These are phyloP conservation scores for Vicugna pacos DNA, from an alignment of 2,113 vertebrate genomes.

Conservation along the genomic window DNA sequence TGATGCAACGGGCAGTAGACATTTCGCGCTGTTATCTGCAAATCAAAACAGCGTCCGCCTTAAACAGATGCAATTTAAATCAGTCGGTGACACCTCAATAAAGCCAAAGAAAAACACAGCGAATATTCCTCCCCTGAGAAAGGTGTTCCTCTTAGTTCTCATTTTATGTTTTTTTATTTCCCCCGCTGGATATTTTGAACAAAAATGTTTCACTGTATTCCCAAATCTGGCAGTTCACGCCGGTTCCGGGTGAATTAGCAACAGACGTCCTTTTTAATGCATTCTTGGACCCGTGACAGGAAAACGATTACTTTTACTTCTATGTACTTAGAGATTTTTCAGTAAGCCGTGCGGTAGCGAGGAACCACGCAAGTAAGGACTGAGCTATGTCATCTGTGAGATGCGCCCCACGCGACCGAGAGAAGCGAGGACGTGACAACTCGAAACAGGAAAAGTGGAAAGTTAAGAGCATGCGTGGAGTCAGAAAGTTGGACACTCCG, in stretches of 20 bases:
- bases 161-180: not conserved
- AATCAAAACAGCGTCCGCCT: not conserved
- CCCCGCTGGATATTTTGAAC: not conserved
- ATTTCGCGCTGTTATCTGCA: not conserved
- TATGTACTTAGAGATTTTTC: not conserved
- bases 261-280: not conserved
- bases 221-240: not conserved
- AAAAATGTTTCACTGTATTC: too few species aligned
- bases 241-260: not conserved
- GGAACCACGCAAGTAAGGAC: not conserved
- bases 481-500: accelerated
- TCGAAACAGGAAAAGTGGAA: not conserved
- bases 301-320: not conserved
- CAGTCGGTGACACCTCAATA: not conserved
- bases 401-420: too few species aligned
- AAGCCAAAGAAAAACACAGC: not conserved
- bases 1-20: not conserved
- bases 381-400: accelerated
- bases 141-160: not conserved
- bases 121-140: not conserved
- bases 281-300: accelerated
- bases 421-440: not conserved
- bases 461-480: not conserved
- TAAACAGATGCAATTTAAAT: not conserved
- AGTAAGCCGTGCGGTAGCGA: not conserved